Base-by-base conservation (phyloP, 2,888 invertebrate species). In the Drosophila trichaetosa region DNA sequence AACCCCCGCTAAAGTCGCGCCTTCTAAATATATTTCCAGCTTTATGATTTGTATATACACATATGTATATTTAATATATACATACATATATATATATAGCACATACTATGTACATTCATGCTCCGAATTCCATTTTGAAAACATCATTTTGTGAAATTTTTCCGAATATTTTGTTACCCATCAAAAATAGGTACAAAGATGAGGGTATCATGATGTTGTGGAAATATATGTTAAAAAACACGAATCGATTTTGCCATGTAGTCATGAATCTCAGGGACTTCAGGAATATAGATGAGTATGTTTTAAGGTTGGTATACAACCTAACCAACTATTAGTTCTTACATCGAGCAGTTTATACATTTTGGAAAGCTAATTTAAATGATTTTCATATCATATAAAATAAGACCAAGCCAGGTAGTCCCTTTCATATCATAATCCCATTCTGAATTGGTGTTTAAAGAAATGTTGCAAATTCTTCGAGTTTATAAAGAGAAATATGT, bases 1-100 rank as follows among this genome's bases (percentile, higher is more conserved):
- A 33, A 21, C 11, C 38, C n/a, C 68, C 46, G 21, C 48, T 61
- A 74, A n/a, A 53, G 56, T 57, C 38, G 56, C 38, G 46, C 21
- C 21, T 7, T 60, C 36, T 18, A 10, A 42, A 73, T 52, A 54
- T 64, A 54, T 38, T 61, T 27, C 46, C 52, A 24, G 21, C 29
- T 31, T 24, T 53, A 34, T 24, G 27, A 49, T 49, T 16, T 48
- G 7, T 16, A 24, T 24, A 24, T 33, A 33, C 33, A 16, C 24
- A 29, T 29, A 18, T 29, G 18, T 49, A 2, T 24, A 33, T 38
- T 31, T 31, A 8, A 7, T 27, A 16, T 29, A 11, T n/a, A 29
- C 27, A 11, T 51, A 6, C 7, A 18, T 38, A 8, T 38, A 36
- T 13, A 0, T 27, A 27, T n/a, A 16, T 53, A 29, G 31, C 31